Conservation (phyloP, 1,140 invertebrate genomes). For the Oncopeltus fasciatus region DNA sequence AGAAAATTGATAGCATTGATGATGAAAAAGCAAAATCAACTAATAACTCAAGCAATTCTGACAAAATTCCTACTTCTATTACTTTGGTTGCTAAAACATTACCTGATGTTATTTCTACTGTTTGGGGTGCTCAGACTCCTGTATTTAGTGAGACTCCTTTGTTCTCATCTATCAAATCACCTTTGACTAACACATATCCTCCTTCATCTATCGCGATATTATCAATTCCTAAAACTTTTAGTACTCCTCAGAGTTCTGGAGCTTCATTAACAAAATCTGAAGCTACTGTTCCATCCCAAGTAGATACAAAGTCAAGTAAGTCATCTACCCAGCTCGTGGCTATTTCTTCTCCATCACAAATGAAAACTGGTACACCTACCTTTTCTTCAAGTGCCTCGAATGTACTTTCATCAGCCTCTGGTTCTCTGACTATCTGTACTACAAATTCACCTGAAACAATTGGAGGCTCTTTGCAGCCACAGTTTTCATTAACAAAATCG, state of each 20-base stretch:
- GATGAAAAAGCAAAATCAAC: too few species aligned
- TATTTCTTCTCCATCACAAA: too few species aligned
- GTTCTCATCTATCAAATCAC: not conserved
- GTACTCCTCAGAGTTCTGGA: not conserved
- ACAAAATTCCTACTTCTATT: too few species aligned
- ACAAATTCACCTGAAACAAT: too few species aligned
- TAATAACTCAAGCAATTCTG: too few species aligned
- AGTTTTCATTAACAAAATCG: too few species aligned
- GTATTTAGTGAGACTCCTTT: not conserved
- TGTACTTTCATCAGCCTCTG: too few species aligned
- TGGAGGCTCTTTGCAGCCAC: too few species aligned
- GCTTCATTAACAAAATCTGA: not conserved
- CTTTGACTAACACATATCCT: not conserved
- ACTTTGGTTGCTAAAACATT: not conserved
- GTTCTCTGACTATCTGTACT: too few species aligned
- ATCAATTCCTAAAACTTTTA: not conserved
- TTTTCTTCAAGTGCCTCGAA: too few species aligned
- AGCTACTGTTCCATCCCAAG: not conserved
- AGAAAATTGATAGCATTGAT: too few species aligned
- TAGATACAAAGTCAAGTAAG: not conserved
- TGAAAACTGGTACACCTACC: too few species aligned
- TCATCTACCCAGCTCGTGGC: not conserved
- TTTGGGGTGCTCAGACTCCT: not conserved
- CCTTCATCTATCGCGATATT: not conserved
- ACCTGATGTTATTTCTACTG: not conserved